phyloP scores from a whole-genome alignment of 2,797 vertebrate genomes.

The Syngnathus acus region DNA sequence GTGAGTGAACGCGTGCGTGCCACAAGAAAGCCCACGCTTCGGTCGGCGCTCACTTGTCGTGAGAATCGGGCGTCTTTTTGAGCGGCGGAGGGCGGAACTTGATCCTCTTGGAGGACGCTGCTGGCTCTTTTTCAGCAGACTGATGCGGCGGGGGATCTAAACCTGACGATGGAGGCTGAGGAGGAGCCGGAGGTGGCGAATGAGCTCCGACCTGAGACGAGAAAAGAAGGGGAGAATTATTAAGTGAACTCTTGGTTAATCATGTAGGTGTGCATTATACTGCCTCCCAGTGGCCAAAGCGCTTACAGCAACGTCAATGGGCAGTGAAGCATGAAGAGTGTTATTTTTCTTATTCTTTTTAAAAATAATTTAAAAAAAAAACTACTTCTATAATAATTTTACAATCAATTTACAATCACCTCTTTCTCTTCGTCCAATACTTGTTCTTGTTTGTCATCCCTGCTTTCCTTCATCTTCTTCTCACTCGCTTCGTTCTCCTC shows the following conservation, averaged over 20 bases:
- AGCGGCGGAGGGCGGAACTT: constrained; percentile 86
- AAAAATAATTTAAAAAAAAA: no score
- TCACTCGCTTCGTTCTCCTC: constrained; percentile 30
- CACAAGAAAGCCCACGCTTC: neutral
- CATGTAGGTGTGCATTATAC: no score
- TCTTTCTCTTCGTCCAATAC: constrained; percentile 52
- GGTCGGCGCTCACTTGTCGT: constrained; percentile 78
- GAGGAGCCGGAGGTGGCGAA: constrained; percentile 41
- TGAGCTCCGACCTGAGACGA: constrained; percentile 47
- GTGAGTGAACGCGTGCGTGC: neutral
- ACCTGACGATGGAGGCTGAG: constrained; percentile 44
- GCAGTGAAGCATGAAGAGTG: no score
- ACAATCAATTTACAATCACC: constrained; percentile 36
- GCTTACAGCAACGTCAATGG: no score
- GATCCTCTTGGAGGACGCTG: constrained; percentile 72
- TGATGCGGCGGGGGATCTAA: constrained; percentile 61
- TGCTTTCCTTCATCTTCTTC: constrained; percentile 35
- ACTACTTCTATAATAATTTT: no score
- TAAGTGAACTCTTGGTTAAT: no score
- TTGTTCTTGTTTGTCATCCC: constrained; percentile 37
- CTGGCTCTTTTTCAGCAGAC: constrained; percentile 62
- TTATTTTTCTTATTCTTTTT: no score
- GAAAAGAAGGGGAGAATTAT: neutral
- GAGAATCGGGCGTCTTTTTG: constrained; percentile 82
- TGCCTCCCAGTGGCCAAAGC: no score